Percentiles rank a stretch among this genome's conserved stretches.
Conservation (phyloP, 2,888 invertebrate genomes). For the Rhagophthalmus giganteus region DNA sequence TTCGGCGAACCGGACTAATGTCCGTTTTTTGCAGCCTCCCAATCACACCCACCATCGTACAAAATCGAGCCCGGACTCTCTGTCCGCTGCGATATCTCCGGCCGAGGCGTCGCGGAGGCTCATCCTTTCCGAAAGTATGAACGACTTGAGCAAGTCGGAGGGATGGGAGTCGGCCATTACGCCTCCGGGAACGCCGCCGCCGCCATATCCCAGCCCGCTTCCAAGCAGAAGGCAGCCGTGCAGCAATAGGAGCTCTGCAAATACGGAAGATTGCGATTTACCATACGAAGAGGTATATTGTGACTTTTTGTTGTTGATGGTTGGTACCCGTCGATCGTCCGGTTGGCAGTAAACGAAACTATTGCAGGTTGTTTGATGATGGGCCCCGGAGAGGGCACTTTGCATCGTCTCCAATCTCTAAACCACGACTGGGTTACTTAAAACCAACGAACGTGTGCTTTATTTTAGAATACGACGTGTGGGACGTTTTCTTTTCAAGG, state of each 20-base stretch:
- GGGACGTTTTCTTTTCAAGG: too few species aligned
- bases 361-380: too few species aligned
- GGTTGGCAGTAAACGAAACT: too few species aligned
- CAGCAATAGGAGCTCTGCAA: conserved; percentile 38
- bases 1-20: too few species aligned
- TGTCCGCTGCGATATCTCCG: conserved; percentile 50
- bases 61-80: conserved; percentile 67
- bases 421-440: too few species aligned
- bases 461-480: too few species aligned
- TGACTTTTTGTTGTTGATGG: too few species aligned
- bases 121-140: conserved; percentile 65
- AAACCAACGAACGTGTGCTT: too few species aligned
- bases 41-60: conserved; percentile 64
- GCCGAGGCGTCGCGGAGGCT: conserved; percentile 56
- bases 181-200: conserved; percentile 59
- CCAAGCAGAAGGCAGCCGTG: conserved; percentile 41
- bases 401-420: too few species aligned
- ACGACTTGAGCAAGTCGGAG: conserved; percentile 57
- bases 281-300: conserved; percentile 39
- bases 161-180: conserved; percentile 53
- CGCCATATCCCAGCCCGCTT: conserved; percentile 67
- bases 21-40: conserved; percentile 51
- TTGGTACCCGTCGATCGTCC: too few species aligned
- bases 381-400: too few species aligned
- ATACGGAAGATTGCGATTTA: conserved; percentile 42